Evolutionary conservation across 2,113 vertebrate genomes (phyloP), one percentile per base, ranked within the genome.

Genomic region (Gymnogyps californianus): DNA sequence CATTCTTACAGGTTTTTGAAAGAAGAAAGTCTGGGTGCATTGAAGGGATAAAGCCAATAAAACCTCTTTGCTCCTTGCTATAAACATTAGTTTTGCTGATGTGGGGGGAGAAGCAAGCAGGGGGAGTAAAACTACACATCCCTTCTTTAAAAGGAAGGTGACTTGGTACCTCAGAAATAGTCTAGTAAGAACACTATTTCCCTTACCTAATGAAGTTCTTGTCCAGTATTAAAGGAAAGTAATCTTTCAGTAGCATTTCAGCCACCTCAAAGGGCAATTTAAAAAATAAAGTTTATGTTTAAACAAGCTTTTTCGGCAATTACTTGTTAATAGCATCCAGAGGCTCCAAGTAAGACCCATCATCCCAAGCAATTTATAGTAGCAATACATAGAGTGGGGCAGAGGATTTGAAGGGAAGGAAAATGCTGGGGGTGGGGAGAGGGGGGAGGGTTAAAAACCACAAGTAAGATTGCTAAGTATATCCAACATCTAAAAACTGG

Each of bases 241-340:
- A 78, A 82, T 72, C 54, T 81, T 92, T 44, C 76, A 77, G 71
- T 83, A 86, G 71, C 71, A 66, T 94, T 94, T 96, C 76, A 89
- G 64, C 54, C 67, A 83, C 58, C 83, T 96, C 67, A 92, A 93
- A 95, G 38, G 31, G 64, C 51, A 78, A 62, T 89, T 93, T 34
- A 58, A 90, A 90, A 94, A 92, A 64, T 86, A 58, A 29, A 20
- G 44, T 34, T 74, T 66, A 92, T 92, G 44, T 87, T 95, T 93
- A 95, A 95, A 95, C 52, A 95, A 89, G 65, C 65, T 93, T 96
- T 89, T 75, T 61, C 64, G 95, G 51, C 83, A 89, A 91, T 92
- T 95, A 89, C 67, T 93, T 67, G 59, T 62, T 94, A 94, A 81
- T 86, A 93, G 86, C 51, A 96, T 83, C 75, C 90, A 96, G 82